Conservation (phyloP, 2,797 vertebrate genomes). For the Myoxocephalus aenaeus region DNA sequence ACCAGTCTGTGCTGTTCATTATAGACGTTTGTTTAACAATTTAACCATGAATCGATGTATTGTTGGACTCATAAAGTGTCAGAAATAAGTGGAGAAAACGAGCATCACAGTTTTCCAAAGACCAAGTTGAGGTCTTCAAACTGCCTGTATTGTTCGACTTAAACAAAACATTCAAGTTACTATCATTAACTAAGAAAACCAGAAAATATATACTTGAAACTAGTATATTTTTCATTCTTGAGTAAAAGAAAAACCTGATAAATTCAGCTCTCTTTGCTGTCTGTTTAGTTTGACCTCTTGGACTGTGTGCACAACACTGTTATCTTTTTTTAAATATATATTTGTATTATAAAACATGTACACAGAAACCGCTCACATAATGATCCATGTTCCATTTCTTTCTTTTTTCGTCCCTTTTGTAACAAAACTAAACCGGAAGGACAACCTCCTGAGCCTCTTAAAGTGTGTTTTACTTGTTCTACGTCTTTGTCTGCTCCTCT, state of each 20-base stretch:
- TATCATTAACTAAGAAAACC: not conserved
- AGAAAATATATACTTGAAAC: not conserved
- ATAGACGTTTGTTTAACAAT: not conserved
- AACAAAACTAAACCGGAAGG: not conserved
- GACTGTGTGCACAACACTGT: not conserved
- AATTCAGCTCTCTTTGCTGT: slow-evolving; percentile 3
- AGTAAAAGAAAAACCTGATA: not conserved
- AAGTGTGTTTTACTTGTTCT: not conserved
- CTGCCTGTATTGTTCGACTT: not conserved
- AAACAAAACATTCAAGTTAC: not conserved
- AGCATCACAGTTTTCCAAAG: not conserved
- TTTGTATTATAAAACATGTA: too few relatives aligned
- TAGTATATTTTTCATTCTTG: not conserved
- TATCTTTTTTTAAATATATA: too few relatives aligned
- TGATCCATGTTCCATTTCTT: too few relatives aligned
- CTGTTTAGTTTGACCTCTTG: slow-evolving; percentile 3
- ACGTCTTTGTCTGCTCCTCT: slow-evolving; percentile 1
- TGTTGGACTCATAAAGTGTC: not conserved
- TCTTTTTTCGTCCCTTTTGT: too few relatives aligned
- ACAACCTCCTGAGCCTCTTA: not conserved
- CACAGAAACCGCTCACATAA: not conserved
- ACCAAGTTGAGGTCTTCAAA: not conserved
- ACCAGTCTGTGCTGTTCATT: not conserved
- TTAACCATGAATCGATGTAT: not conserved
- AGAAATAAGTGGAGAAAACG: not conserved